Percentiles rank a stretch among this genome's conserved stretches.
phyloP scores from a whole-genome alignment of 2,888 invertebrate genomes.

The Thera obeliscata region DNA sequence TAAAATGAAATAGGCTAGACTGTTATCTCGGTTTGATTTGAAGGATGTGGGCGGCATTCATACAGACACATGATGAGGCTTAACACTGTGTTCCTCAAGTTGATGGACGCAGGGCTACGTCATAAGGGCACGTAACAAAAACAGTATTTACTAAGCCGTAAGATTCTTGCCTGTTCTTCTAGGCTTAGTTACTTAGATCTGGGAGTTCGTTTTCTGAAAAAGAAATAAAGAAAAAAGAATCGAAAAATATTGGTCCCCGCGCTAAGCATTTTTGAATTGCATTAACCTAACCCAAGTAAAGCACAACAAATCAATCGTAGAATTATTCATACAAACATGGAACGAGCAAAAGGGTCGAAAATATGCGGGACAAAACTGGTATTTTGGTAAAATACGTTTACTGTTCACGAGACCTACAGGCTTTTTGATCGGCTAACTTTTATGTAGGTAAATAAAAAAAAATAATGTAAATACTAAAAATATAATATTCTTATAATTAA shows the following conservation, averaged over 20 bases:
- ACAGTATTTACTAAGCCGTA: too few relatives aligned
- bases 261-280: neutral
- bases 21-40: too few relatives aligned
- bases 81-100: too few relatives aligned
- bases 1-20: neutral
- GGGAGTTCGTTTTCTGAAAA: too few relatives aligned
- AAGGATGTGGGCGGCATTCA: too few relatives aligned
- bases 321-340: slow-evolving; percentile 35
- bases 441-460: neutral
- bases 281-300: slow-evolving; percentile 23
- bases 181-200: too few relatives aligned
- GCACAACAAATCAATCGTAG: slow-evolving; percentile 31
- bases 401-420: slow-evolving; percentile 21
- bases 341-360: slow-evolving; percentile 29
- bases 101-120: too few relatives aligned
- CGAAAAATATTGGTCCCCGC: neutral
- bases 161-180: too few relatives aligned
- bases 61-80: too few relatives aligned
- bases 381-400: slow-evolving; percentile 38
- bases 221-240: too few relatives aligned
- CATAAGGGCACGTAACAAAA: too few relatives aligned
- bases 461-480: neutral
- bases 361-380: slow-evolving; percentile 36
- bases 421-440: neutral
- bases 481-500: too few relatives aligned